Evolutionary conservation across 2,113 vertebrate genomes (phyloP), one percentile per base, ranked within the genome.

Genomic region (Corvus hawaiiensis): DNA sequence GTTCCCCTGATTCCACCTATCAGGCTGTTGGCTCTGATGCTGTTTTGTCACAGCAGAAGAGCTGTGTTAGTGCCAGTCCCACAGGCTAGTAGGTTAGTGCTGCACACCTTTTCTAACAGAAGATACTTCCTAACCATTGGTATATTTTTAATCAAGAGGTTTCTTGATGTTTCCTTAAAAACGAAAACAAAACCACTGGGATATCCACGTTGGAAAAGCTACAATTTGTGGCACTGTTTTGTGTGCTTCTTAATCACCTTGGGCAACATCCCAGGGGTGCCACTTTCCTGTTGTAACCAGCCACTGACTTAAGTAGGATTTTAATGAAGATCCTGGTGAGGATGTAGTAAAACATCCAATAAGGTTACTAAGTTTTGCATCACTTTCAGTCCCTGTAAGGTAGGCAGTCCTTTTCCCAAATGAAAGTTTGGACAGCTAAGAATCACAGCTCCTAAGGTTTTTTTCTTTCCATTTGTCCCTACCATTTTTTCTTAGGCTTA

Each of bases 281-380:
- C 71, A 63, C 80, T 87, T 89, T 22, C 39, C 54, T 37, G 5
- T 27, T 90, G 72, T 83, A 89, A 58, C 41, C 77, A 84, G 41
- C 66, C 76, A 79, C 78, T 62, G 89, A 59, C 59, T 89, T 88
- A 67, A 89, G 62, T 49, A 77, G 77, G 71, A 85, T 91, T 96
- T 92, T 87, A 94, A 96, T 91, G 78, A 93, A 95, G 55, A 52
- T 73, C 71, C 81, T 66, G 58, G 89, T 43, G 77, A 56, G 84
- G 71, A 35, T 61, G 87, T 80, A 76, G 55, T 80, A 63, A 79
- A 95, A 89, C 59, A 93, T 91, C 51, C 58, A 92, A 17, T 56
- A 82, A 84, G n/a, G 44, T 44, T 67, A 76, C n/a, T 58, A 20
- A 84, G 4, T 52, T 93, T 92, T 75, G 63, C 56, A 35, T 91